Percentiles rank a stretch among this genome's conserved stretches.
Conservation (phyloP, 2,113 vertebrate genomes). For the Pangasianodon hypophthalmus region DNA sequence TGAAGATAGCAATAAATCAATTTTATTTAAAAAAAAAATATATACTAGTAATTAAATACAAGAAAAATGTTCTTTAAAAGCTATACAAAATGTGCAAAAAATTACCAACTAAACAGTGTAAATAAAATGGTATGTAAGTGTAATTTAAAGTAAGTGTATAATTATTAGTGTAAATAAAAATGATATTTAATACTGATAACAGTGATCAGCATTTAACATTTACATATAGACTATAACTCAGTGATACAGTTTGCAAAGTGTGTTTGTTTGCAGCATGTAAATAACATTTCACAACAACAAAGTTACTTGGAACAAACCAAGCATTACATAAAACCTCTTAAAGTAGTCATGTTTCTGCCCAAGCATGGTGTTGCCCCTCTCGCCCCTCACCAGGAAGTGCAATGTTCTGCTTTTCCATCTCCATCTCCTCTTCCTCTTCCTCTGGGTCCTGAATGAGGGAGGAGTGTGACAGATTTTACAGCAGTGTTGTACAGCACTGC, state of each 20-base stretch:
- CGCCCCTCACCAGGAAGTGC: background rate
- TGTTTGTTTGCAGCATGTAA: background rate
- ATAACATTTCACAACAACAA: background rate
- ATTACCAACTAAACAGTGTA: background rate
- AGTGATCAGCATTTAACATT: background rate
- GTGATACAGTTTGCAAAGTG: background rate
- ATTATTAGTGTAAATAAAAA: background rate
- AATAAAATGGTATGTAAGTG: background rate
- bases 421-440: constrained; percentile 11
- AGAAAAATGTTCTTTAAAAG: background rate
- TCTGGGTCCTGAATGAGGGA: background rate
- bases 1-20: background rate
- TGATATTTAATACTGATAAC: background rate
- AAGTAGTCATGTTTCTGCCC: background rate
- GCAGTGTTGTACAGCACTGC: background rate
- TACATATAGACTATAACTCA: background rate
- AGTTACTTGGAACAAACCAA: background rate
- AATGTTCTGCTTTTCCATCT: constrained; percentile 11
- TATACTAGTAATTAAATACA: background rate
- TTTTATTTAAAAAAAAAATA: background rate
- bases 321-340: background rate
- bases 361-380: background rate
- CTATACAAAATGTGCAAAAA: background rate
- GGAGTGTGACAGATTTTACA: constrained; percentile 9
- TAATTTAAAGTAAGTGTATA: background rate